phyloP scores from a whole-genome alignment of 2,797 vertebrate genomes.

The Euthynnus affinis region DNA sequence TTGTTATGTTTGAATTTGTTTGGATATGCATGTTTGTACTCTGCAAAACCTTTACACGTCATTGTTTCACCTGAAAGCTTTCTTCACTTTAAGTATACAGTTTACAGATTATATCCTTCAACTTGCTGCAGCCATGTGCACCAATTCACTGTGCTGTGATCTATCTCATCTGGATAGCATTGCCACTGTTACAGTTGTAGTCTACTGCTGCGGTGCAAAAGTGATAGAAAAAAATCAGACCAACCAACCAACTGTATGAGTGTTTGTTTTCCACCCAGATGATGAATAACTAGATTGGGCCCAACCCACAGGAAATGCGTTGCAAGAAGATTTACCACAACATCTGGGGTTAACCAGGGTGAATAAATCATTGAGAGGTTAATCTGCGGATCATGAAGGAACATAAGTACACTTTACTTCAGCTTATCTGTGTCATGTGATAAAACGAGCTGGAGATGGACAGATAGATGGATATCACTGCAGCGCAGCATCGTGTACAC shows the following conservation, averaged over 20 bases:
- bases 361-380: conserved; percentile 59
- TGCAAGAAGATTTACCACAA: conserved; percentile 37
- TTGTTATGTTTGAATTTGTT: neutral
- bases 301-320: conserved; percentile 41
- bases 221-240: conserved; percentile 20
- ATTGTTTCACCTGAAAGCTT: neutral
- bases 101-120: neutral
- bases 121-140: neutral
- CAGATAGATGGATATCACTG: conserved; percentile 17
- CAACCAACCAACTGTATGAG: neutral
- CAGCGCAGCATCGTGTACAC: neutral
- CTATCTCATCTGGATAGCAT: neutral
- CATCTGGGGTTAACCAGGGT: conserved; percentile 52
- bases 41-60: neutral
- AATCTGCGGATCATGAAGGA: conserved; percentile 55
- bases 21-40: neutral
- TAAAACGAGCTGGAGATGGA: conserved; percentile 24
- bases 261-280: conserved; percentile 16
- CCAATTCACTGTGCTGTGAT: neutral
- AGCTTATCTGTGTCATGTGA: conserved; percentile 26
- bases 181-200: conserved; percentile 9
- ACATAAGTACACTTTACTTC: conserved; percentile 42
- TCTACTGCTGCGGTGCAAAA: conserved; percentile 27
- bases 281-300: conserved; percentile 38
- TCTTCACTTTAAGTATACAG: neutral